A percentile compares a stretch with the other conserved stretches of the same genome.
Evolutionary conservation across 2,113 vertebrate genomes (phyloP).

Genomic region (Mus pahari): DNA sequence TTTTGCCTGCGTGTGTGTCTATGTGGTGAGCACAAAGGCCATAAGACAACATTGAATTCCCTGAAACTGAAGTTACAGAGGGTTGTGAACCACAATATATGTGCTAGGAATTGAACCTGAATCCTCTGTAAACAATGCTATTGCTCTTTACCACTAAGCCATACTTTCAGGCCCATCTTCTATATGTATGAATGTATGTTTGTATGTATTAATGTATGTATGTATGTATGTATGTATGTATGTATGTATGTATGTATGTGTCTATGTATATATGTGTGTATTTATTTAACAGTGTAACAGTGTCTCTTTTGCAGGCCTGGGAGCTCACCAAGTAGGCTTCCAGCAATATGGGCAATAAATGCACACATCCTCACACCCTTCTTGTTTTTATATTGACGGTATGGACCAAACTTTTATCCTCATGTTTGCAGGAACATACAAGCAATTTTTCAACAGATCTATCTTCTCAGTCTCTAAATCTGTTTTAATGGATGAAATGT

Average conservation of each 20-base stretch:
- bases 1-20: neutral
- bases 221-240: neutral
- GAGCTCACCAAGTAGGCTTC: neutral
- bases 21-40: neutral
- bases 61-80: neutral
- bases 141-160: neutral
- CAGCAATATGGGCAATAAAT: neutral
- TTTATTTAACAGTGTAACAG: neutral
- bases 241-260: too few species aligned
- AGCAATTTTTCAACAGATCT: neutral
- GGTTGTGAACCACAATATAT: fast-evolving
- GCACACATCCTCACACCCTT: neutral
- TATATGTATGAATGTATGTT: neutral
- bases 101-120: neutral
- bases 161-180: neutral
- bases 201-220: too few species aligned
- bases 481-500: neutral
- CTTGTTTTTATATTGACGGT: neutral
- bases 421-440: too few species aligned
- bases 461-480: neutral
- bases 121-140: neutral
- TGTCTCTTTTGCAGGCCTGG: neutral
- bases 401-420: too few species aligned
- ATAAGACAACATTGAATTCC: neutral
- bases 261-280: neutral